A percentile compares a stretch with the other conserved stretches of the same genome.
phyloP scores from a whole-genome alignment of 2,888 invertebrate species.

The Catotricha subobsoleta region DNA sequence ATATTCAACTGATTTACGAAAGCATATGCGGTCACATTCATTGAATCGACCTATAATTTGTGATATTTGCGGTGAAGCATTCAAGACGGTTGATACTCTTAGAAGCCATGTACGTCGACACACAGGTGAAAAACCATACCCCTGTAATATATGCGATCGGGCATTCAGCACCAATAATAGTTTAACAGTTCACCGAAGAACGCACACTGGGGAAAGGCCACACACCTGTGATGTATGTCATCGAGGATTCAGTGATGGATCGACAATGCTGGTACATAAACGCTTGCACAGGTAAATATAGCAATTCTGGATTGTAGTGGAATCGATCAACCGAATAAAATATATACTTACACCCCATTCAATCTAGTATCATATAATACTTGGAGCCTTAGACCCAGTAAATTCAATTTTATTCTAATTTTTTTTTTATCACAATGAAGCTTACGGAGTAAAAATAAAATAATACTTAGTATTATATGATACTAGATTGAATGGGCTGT shows the following conservation, averaged over 20 bases:
- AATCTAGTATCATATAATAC: no score
- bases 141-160: background rate
- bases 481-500: no score
- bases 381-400: no score
- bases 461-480: no score
- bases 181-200: constrained; percentile 1
- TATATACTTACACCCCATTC: no score
- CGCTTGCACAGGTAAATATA: constrained; percentile 2
- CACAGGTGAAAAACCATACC: constrained; percentile 5
- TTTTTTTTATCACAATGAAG: no score
- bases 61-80: constrained; percentile 6
- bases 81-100: constrained; percentile 1
- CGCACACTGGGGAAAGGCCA: constrained; percentile 4
- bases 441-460: no score
- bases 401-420: no score
- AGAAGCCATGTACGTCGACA: constrained; percentile 4
- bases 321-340: no score
- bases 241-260: constrained; percentile 2
- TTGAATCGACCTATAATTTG: background rate
- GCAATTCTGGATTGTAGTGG: no score
- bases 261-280: constrained; percentile 5
- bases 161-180: constrained; percentile 4
- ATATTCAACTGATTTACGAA: background rate
- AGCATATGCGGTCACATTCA: constrained; percentile 3
- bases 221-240: constrained; percentile 3